Base-by-base conservation (phyloP, 2,113 vertebrate species). In the Ammodytes marinus region DNA sequence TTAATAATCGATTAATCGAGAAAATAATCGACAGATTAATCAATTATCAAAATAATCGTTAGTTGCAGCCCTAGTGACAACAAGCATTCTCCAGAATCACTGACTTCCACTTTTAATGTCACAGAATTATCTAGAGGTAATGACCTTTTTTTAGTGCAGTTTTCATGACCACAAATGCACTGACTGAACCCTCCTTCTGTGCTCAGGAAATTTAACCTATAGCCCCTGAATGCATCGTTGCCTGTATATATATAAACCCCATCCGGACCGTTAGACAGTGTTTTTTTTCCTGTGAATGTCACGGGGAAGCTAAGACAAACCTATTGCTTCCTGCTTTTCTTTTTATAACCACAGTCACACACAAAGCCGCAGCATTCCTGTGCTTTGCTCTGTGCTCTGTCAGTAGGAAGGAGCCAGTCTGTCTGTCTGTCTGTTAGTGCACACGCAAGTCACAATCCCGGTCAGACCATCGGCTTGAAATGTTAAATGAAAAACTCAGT, bases 361-460 rank as follows among this genome's bases (percentile, higher is more conserved):
- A 80, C 85, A 69, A 17, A 79, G 65, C 71, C 68, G 84, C 65
- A 79, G 75, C 85, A 85, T 89, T 88, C 86, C 81, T 68, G 64
- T 50, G 17, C n/a, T 17, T 72, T 70, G 83, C 88, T 91, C 85
- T 79, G 73, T 85, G 85, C 86, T 75, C 72, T 17, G 81, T 88
- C 82, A 86, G 77, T 72, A 77, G 89, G 90, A 93, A 90, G 90
- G 92, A 92, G 91, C 77, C 91, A 79, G 83, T 60, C 78, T 82
- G 90, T 91, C 91, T 92, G 15, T 60, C 73, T 46, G 8, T 77
- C 82, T 79, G 27, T 71, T 27, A 19, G 49, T 3, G 69, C 84
- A 66, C 66, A 55, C 42, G 35, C 74, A 27, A 27, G 27, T 73
- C 77, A 40, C 82, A 73, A 64, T 15, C 27, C 27, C 27, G 27